Conservation (phyloP, 2,888 invertebrate genomes). For the Scelioninae gen. 2 region DNA sequence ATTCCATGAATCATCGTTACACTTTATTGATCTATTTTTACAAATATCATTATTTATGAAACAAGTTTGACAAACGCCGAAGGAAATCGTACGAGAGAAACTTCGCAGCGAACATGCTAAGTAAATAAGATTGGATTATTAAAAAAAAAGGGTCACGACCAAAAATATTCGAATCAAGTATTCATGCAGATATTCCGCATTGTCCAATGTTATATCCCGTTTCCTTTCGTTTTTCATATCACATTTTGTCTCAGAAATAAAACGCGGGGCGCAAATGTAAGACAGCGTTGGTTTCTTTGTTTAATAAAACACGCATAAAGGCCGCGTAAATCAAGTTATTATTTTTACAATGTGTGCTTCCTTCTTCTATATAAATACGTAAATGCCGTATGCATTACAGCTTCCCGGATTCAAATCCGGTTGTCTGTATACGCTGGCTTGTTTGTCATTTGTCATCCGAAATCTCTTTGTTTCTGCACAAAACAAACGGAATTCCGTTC, state of each 20-base stretch:
- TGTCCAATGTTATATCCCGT: not conserved
- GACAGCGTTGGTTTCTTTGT: constrained; percentile 18
- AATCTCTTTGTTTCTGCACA: constrained; percentile 70
- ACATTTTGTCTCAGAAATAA: no score
- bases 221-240: constrained; percentile 6
- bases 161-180: constrained; percentile 46
- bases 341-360: constrained; percentile 55
- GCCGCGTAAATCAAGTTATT: constrained; percentile 46
- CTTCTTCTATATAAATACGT: constrained; percentile 55
- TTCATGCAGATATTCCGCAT: constrained; percentile 27
- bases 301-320: constrained; percentile 47
- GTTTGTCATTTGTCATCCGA: constrained; percentile 70
- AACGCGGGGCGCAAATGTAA: no score
- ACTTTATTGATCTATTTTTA: constrained; percentile 60
- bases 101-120: constrained; percentile 32
- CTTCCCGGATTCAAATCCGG: constrained; percentile 67
- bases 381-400: constrained; percentile 58
- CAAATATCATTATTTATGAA: constrained; percentile 59
- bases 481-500: constrained; percentile 66
- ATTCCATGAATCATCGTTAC: constrained; percentile 61
- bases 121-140: constrained; percentile 45
- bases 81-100: constrained; percentile 25
- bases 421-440: constrained; percentile 68
- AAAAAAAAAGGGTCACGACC: constrained; percentile 32
- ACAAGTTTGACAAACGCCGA: constrained; percentile 55